Evolutionary conservation across 23 tunicate genomes (phyloP).

Genomic region (Halocynthia roretzi): DNA sequence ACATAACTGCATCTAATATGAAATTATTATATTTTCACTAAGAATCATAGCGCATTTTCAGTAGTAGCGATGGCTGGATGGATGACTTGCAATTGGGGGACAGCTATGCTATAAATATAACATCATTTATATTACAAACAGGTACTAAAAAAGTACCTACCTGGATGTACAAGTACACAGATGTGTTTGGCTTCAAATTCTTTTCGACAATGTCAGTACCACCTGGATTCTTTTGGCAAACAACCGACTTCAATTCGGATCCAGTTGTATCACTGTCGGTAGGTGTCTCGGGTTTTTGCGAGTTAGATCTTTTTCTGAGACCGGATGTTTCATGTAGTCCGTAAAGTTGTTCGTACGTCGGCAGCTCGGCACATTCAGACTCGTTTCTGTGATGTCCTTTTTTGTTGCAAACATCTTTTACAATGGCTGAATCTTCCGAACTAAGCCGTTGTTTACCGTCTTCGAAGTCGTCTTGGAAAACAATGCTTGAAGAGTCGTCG

Average conservation of each 20-base stretch:
- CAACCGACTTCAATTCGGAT: conserved; percentile 29
- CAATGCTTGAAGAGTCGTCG: conserved; percentile 54
- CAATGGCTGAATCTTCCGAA: conserved; percentile 4
- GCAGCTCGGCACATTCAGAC: not conserved
- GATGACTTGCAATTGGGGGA: not conserved
- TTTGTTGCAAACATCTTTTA: conserved; percentile 4
- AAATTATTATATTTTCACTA: not conserved
- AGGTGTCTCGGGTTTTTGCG: conserved; percentile 2
- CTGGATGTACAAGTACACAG: conserved; percentile 74
- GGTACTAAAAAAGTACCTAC: conserved; percentile 3
- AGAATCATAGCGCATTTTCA: not conserved
- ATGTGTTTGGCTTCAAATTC: conserved; percentile 3
- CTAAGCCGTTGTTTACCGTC: not conserved
- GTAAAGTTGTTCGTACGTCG: not conserved
- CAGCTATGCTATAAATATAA: not conserved
- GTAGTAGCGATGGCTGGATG: not conserved
- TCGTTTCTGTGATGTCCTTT: not conserved
- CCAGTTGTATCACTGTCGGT: conserved; percentile 17
- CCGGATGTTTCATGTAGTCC: not conserved
- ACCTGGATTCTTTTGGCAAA: conserved; percentile 14
- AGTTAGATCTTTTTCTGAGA: not conserved
- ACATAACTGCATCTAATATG: conserved; percentile 70
- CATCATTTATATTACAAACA: not conserved
- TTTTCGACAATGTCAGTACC: not conserved
- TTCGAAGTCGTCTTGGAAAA: conserved; percentile 28